These are phyloP conservation scores for Platygyra sinensis DNA, from an alignment of 64 coral and sea anemone species.

Conservation along the genomic window DNA sequence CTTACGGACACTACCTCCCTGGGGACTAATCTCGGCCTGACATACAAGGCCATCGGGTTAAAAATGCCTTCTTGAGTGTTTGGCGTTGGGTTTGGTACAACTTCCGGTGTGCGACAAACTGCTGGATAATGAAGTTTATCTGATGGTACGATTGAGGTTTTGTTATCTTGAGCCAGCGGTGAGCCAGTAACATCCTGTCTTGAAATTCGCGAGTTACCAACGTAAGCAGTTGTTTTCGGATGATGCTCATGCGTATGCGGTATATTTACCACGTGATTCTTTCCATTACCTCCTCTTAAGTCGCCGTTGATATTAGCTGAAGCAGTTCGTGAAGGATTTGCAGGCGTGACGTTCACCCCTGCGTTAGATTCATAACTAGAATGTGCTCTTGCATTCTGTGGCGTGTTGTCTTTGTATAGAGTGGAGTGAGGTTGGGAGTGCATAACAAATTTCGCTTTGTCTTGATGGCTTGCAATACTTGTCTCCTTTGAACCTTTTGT, in stretches of 20 bases:
- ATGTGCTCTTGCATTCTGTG: background rate
- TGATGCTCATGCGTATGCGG: background rate
- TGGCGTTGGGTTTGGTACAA: conserved; percentile 1
- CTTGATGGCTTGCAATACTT: background rate
- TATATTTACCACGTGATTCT: background rate
- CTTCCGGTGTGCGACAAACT: background rate
- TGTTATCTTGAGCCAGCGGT: background rate
- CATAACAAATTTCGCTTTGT: background rate
- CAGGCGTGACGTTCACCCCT: background rate
- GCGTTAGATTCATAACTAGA: background rate
- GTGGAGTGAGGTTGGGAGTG: background rate
- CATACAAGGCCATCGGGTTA: conserved; percentile 84
- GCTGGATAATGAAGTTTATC: conserved; percentile 1
- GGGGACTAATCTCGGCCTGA: conserved; percentile 79
- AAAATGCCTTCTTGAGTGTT: conserved; percentile 58
- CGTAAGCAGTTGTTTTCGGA: background rate
- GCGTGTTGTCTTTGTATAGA: background rate
- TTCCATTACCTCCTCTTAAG: background rate
- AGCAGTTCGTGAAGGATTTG: background rate
- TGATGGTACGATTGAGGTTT: background rate
- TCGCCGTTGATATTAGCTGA: background rate
- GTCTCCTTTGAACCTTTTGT: background rate
- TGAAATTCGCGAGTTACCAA: background rate
- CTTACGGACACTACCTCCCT: conserved; percentile 71
- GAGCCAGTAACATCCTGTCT: background rate